Base-by-base conservation (phyloP, 2,797 vertebrate species). In the Hypotaenidia philippensis region DNA sequence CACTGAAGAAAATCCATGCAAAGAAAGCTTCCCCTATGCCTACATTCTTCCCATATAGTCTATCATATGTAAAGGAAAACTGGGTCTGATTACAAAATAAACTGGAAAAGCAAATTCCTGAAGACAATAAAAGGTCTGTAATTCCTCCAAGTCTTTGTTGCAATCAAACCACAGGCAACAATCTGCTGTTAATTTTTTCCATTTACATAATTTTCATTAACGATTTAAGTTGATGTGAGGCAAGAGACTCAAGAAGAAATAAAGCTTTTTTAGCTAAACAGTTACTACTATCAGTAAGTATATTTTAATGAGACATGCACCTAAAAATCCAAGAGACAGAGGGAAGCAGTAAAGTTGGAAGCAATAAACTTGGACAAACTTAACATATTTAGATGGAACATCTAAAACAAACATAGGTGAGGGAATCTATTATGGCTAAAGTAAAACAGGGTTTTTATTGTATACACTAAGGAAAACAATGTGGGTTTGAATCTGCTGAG, bases 391-490 rank as follows among this genome's bases (percentile, higher is more conserved):
- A 74, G 18, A 83, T 9, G 13, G 64, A 74, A 71, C 5, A 10
- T 26, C 34, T 40, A 65, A 80, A 84, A 34, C 6, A 68, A 61
- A 68, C 23, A 7, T 25, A 49, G 25, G 47, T 13, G 23, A 13
- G 47, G 23, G 47, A 25, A 26, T 50, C 47, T 68, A 18, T 52
- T 91, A 53, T 80, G 15, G 11, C 14, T 85, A 57, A 91, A 91
- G 69, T 34, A 13, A 75, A 5, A 32, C 25, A 5, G 1, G 1
- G 1, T 0, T 1, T 55, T 3, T n/a, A 49, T 45, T 72, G 44
- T 71, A 4, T 13, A 11, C 22, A 23, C 8, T 41, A 44, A 72
- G 32, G 34, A 79, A 92, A 78, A 89, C 11, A 74, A 57, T 4
- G 6, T 44, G 34, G 9, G 9, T 45, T 88, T 88, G 31, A 86